phyloP scores from a whole-genome alignment of 2,113 vertebrate species.

The Clarias macrocephalus region DNA sequence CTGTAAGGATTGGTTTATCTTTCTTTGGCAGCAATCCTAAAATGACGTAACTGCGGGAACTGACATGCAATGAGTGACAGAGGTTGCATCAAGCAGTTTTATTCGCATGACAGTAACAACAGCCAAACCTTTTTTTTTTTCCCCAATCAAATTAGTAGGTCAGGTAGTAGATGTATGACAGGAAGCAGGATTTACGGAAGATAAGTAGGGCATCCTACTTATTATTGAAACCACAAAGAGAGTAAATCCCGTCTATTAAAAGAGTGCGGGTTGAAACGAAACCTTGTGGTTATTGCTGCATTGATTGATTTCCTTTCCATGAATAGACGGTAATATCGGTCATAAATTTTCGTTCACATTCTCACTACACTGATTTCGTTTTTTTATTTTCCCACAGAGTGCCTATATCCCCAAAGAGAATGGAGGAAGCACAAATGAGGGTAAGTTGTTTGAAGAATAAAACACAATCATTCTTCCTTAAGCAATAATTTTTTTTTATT shows the following conservation, averaged over 20 bases:
- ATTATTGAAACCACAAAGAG: not conserved
- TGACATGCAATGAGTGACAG: slow-evolving; percentile 30
- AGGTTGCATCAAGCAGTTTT: slow-evolving; percentile 20
- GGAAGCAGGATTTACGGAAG: not conserved
- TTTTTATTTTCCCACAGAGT: slow-evolving; percentile 63
- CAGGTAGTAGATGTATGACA: not conserved
- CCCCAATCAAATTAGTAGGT: not conserved
- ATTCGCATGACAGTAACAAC: not conserved
- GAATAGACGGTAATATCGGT: not conserved
- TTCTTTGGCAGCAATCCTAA: slow-evolving; percentile 2
- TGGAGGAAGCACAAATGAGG: slow-evolving; percentile 71
- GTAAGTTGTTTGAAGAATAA: slow-evolving; percentile 63
- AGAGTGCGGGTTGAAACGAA: not conserved
- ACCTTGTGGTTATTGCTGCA: not conserved
- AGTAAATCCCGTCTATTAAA: not conserved
- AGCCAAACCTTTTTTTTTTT: not conserved
- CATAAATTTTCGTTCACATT: not conserved
- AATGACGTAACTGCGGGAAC: slow-evolving; percentile 6
- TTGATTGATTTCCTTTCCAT: not conserved
- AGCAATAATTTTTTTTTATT: not conserved
- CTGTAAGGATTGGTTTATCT: not conserved
- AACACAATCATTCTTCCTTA: not conserved
- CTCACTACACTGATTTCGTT: slow-evolving; percentile 3
- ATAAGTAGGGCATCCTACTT: not conserved
- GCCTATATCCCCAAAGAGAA: slow-evolving; percentile 75